Evolutionary conservation across 2,888 invertebrate species (phyloP).

Genomic region (Acleris sparsana): DNA sequence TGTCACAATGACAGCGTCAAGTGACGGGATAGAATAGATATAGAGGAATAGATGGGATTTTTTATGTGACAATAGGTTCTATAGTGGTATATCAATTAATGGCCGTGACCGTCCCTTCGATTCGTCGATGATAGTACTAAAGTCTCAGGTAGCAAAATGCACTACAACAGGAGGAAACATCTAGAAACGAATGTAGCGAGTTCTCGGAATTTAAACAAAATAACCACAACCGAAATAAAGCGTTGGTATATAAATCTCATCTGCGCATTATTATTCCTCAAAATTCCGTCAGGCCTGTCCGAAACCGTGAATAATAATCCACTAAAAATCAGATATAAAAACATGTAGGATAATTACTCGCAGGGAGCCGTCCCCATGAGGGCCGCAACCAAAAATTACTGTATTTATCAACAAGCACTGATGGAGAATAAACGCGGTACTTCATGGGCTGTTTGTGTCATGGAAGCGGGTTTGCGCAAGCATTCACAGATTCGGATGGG

Average conservation of each 20-base stretch:
- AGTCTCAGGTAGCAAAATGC: too few relatives aligned
- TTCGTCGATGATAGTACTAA: too few relatives aligned
- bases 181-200: too few relatives aligned
- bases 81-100: too few relatives aligned
- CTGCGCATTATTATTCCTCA: slow-evolving; percentile 15
- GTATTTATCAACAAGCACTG: slow-evolving; percentile 47
- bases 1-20: too few relatives aligned
- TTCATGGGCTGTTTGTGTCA: slow-evolving; percentile 79
- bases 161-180: too few relatives aligned
- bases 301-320: slow-evolving; percentile 78
- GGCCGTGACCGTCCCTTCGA: too few relatives aligned
- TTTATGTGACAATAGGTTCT: too few relatives aligned
- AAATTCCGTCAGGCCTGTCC: slow-evolving; percentile 33
- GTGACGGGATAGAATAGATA: too few relatives aligned
- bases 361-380: slow-evolving; percentile 73
- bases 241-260: neutral
- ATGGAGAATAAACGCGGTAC: slow-evolving; percentile 65
- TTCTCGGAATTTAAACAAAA: too few relatives aligned
- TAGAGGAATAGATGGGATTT: too few relatives aligned
- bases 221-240: too few relatives aligned
- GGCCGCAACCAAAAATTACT: slow-evolving; percentile 64
- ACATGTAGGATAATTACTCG: slow-evolving; percentile 81
- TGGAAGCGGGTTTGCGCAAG: slow-evolving; percentile 84
- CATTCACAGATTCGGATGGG: slow-evolving; percentile 83
- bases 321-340: slow-evolving; percentile 80